Evolutionary conservation across 2,888 invertebrate species (phyloP), one percentile per base, ranked within the genome.

Genomic region (Apoda limacodes): DNA sequence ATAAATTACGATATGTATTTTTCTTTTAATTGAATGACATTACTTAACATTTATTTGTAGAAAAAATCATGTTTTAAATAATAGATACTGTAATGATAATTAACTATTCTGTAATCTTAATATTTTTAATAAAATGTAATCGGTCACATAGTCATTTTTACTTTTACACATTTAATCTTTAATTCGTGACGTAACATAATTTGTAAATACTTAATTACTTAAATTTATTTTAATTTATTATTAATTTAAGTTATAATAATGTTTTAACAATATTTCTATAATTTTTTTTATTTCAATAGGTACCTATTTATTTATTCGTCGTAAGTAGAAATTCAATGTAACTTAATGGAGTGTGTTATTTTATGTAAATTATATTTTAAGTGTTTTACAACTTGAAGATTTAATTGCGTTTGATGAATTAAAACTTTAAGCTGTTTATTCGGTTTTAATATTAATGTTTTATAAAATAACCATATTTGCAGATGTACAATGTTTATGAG

Each of bases 401-500:
- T 17, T 17, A 17, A 5, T 17, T 17, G 7, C 7, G 17, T 17
- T 17, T 17, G 17, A 53, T 60, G 60, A 53, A 48, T 48, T 39
- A 40, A 41, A 55, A 57, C 42, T 51, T 49, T n/a, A n/a, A 27
- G 26, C 19, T 27, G 4, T 22, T 22, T 24, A 12, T 7, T 6
- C 17, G 10, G 5, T 24, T 24, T 17, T 17, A 6, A 40, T 38
- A 37, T 42, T 43, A 40, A 43, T 36, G 39, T 37, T 59, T 52
- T 58, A 57, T 55, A 52, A 50, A 54, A 54, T 50, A 60, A 54
- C 76, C 78, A 78, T 78, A 78, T 78, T 78, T 78, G 78, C 78
- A 78, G 78, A 78, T 78, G 76, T 72, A 74, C 74, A 74, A 71
- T 70, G 71, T 72, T 75, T 75, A 75, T 80, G 71, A 75, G 74